Base-by-base conservation (phyloP, 2,888 invertebrate genomes). In the Prostheceraeus crozeri region DNA sequence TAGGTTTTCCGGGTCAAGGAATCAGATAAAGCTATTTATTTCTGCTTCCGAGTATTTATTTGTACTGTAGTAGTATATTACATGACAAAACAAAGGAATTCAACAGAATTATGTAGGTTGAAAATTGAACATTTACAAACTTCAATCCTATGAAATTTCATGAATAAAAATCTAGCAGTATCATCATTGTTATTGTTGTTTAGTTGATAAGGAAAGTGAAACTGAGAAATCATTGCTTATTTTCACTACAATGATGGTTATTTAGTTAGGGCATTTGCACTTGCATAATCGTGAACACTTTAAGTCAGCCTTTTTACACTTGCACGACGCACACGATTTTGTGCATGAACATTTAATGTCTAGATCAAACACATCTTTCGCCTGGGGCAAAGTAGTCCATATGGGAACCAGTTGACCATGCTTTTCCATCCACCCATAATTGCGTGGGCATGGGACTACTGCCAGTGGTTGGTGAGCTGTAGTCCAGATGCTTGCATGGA, bases 391-490 rank as follows among this genome's bases (percentile, higher is more conserved):
- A n/a, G 56, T 59, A 21, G 27, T 59, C 59, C 59, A 59, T 21
- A 59, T 33, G 21, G 59, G 59, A 60, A 60, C 56, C 59, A 59
- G 59, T 45, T 59, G 16, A 25, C 58, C 35, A 55, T 59, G 57
- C 19, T 60, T 35, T 19, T 60, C 58, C 10, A 6, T 60, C 59
- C 59, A 59, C 36, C 59, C 59, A 60, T 60, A 35, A 45, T 59
- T 35, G 27, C 10, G 30, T 6, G 54, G 54, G 48, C 45, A n/a
- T 14, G 48, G 35, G 19, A 59, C 58, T 23, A 27, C 21, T 45
- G 14, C 25, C 58, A 58, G n/a, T 11, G 57, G 57, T 35, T 35
- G n/a, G 27, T 59, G 59, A n/a, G 31, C 57, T 60, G 57, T 60
- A n/a, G 58, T 33, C 57, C 59, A 59, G 11, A 59, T 31, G 58